Conservation (phyloP, 2,888 invertebrate genomes). For the Morpho deidamia region DNA sequence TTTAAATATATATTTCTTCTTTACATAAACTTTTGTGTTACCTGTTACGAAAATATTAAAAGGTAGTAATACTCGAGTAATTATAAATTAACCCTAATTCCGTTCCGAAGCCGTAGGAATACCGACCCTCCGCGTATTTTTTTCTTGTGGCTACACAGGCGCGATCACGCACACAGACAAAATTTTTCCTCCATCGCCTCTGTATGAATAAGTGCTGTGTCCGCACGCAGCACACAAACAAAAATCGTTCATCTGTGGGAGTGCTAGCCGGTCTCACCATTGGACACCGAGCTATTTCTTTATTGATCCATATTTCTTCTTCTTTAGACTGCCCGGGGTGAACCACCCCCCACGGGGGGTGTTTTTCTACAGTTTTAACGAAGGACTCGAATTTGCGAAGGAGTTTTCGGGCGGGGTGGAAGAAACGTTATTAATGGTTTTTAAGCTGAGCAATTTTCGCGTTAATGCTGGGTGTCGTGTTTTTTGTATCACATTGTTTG, state of each 20-base stretch:
- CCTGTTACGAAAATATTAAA: no score
- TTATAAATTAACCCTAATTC: constrained; percentile 7
- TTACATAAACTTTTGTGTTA: no score
- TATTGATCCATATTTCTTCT: constrained; percentile 80
- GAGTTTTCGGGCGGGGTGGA: constrained; percentile 47
- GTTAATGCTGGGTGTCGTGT: constrained; percentile 49
- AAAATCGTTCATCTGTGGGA: constrained; percentile 41
- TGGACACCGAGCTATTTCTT: constrained; percentile 77
- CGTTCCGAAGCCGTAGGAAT: constrained; percentile 11
- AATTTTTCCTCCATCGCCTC: constrained; percentile 33
- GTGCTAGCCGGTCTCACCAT: constrained; percentile 69
- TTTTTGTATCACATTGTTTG: constrained; percentile 40
- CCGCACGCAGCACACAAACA: constrained; percentile 30
- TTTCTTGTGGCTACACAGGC: constrained; percentile 34
- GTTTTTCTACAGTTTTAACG: constrained; percentile 78
- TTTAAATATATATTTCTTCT: no score
- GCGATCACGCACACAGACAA: constrained; percentile 31
- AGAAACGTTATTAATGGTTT: constrained; percentile 72
- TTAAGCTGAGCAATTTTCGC: constrained; percentile 67
- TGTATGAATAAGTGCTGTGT: constrained; percentile 36
- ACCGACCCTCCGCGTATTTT: constrained; percentile 27
- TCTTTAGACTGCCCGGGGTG: constrained; percentile 64
- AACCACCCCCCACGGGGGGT: constrained; percentile 40
- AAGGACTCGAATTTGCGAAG: constrained; percentile 61
- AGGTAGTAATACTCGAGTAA: background rate